Base-by-base conservation (phyloP, 2,888 invertebrate genomes). In the Julus scandinavius region DNA sequence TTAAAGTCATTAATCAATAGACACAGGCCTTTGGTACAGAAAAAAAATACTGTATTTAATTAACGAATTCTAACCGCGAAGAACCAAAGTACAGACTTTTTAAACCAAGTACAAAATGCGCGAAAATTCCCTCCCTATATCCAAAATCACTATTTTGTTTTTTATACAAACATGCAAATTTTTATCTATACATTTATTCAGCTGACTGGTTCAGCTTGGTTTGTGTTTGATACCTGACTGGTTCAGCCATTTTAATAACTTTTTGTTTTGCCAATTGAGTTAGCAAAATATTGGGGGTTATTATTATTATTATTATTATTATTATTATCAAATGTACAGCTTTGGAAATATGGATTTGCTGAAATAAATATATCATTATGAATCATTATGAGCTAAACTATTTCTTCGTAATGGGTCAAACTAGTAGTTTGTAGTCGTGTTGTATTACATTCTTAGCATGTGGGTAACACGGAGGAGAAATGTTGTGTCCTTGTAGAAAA, bases 171-270 rank as follows among this genome's bases (percentile, higher is more conserved):
- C 20, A 72, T 2, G 3, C 29, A 7, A 54, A 29, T 72, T 72
- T 72, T 72, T 29, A 72, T 29, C 20, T 72, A 29, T 9, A 72
- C 63, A 13, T 63, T 5, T 63, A 63, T 72, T 72, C 9, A 29
- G 72, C 72, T 72, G 72, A 72, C 72, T 72, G 72, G 72, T 72
- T 72, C 72, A 72, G 72, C 72, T 72, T 20, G 72, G 72, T 72
- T 72, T 29, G 72, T 72, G 41, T 54, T 72, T 20, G 29, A 29
- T 72, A 72, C 9, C 72, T 72, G 72, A 72, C 72, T 29, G 72
- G 72, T 72, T 72, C 72, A 72, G 72, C 72, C 72, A 72, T 72
- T 72, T 54, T 72, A 72, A 5, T 3, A 4, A 72, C 20, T 9
- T 29, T 72, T 20, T 20, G 20, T 72, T 29, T 72, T 72, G 29